Base-by-base conservation (phyloP, 2,888 invertebrate species). In the Cheilosia variabilis region DNA sequence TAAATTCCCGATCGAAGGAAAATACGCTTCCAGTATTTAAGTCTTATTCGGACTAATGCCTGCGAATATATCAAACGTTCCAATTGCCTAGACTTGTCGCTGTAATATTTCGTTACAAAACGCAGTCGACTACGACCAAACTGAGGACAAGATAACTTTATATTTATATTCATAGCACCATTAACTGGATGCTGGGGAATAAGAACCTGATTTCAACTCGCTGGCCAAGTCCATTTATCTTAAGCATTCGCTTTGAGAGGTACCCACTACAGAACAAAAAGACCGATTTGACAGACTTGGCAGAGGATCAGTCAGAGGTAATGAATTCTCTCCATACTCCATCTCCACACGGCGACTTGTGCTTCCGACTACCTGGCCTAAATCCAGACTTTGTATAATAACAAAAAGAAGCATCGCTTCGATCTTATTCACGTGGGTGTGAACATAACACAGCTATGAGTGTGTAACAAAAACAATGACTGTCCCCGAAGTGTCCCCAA, bases 401-500 rank as follows among this genome's bases (percentile, higher is more conserved):
- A 66, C 37, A 10, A 37, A 47, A 22, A 47, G 17, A 68, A 10
- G 13, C 34, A 37, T 37, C 34, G 58, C 24, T 63, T 2, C 34
- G 57, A 62, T 68, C 73, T 17, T 43, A 58, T 52, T 31, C n/a
- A 45, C 31, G 79, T 84, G 84, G 69, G 84, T 65, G 84, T 60
- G 80, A 68, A 57, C 68, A 58, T 27, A 69, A 68, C 53, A 62
- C 24, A 52, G 31, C 53, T 47, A 17, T 17, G 45, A n/a, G 5
- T 17, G 17, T 3, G 31, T 50, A 55, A 81, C 55, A 53, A 69
- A 71, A 62, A 66, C 75, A 71, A 84, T 76, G 75, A 24, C 69
- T 60, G 17, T 52, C 22, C 66, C 60, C 63, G 55, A 72, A 69
- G 55, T 86, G 75, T 75, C 69, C 80, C 45, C 76, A 81, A 86